Evolutionary conservation across 2,113 vertebrate genomes (phyloP).

Genomic region (Ploceus nigricollis): DNA sequence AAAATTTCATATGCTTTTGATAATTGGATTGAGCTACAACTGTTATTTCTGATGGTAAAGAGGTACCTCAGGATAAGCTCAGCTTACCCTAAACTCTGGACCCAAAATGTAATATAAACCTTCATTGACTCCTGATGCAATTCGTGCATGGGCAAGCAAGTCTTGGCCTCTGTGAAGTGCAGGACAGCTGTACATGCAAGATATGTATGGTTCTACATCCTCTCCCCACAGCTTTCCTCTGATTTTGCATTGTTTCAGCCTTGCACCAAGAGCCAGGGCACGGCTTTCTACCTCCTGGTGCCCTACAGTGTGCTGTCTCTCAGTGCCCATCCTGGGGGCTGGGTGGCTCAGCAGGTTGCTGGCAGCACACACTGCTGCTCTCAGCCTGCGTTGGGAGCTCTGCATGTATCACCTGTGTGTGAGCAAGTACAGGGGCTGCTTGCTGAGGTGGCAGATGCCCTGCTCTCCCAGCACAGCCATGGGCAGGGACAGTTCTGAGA

Average conservation of each 20-base stretch:
- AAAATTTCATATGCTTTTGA: slow-evolving; percentile 2
- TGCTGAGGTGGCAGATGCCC: neutral
- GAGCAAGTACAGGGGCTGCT: neutral
- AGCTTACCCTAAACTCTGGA: neutral
- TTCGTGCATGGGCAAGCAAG: neutral
- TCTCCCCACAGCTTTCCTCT: neutral
- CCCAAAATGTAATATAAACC: neutral
- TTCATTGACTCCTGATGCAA: neutral
- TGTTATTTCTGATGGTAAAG: slow-evolving; percentile 29
- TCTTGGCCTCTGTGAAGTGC: neutral
- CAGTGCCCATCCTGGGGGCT: rapidly evolving
- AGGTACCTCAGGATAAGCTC: neutral
- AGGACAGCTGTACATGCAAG: neutral
- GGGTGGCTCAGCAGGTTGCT: neutral
- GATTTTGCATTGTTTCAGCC: neutral
- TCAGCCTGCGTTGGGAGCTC: neutral
- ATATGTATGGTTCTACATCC: neutral
- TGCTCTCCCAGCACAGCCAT: neutral
- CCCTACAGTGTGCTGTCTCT: neutral
- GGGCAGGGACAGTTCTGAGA: neutral
- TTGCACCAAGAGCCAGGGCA: neutral
- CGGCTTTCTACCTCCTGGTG: rapidly evolving
- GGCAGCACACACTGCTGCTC: neutral
- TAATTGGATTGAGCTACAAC: slow-evolving; percentile 20
- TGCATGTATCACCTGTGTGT: rapidly evolving